Base-by-base conservation (phyloP, 1,140 invertebrate species). In the Venustaconcha ellipsiformis region DNA sequence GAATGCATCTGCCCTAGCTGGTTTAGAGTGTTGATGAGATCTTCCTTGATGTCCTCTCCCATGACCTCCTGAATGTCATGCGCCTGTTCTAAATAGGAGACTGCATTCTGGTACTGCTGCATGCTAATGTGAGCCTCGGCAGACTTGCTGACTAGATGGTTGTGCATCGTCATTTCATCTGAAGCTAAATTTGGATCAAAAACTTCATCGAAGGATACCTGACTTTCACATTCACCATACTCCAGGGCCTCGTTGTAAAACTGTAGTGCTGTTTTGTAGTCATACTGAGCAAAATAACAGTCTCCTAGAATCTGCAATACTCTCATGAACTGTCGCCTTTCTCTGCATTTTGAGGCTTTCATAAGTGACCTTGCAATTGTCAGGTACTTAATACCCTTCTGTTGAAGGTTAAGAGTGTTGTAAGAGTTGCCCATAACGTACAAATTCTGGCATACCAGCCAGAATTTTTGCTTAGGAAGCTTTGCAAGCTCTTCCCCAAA, bases 391-490 rank as follows among this genome's bases (percentile, higher is more conserved):
- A 88, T 82, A 17, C 84, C 87, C 67, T 87, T 88, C 57, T 85
- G 81, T 57, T 87, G 86, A 48, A 87, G 75, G 59, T 83, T 86
- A 3, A 88, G 75, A 56, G 85, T 82, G 62, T 87, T 87, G 75
- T 88, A 88, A 8, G 87, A 87, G 70, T 87, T 86, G 65, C 86
- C 87, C 77, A 88, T 81, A 30, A 87, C 84, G 77, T 88, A 88
- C n/a, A 88, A 65, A 57, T 86, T 86, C 79, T 88, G 86, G 67
- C 86, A 88, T 17, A 88, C 83, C 23, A 88, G 71, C 87, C 87
- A 88, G 67, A 88, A 87, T 69, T 84, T 83, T 30, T 87, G 80
- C 60, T 83, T 84, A 63, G 84, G 78, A 13, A 88, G 70, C 13
- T 83, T 72, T 12, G 84, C 74, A 60, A 88, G 81, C 62, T 78